Evolutionary conservation across 2,113 vertebrate species (phyloP).

Genomic region (Tragelaphus imberbis): DNA sequence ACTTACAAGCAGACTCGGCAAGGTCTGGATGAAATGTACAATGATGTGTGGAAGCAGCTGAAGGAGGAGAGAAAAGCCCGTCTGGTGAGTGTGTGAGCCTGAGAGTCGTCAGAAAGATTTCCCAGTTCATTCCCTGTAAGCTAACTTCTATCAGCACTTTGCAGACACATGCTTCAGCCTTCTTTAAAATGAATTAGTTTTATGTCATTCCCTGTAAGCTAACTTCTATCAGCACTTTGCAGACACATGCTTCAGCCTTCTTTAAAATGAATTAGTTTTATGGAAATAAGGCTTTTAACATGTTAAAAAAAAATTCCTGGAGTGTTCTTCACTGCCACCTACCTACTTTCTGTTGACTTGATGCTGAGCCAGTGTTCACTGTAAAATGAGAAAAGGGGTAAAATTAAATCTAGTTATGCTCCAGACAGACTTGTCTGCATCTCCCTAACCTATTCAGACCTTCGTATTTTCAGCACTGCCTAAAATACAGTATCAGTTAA

Average conservation of each 20-base stretch:
- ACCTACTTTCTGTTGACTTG: background rate
- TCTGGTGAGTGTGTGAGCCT: constrained; percentile 80
- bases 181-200: background rate
- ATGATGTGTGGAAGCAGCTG: constrained; percentile 94
- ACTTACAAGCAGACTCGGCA: constrained; percentile 96
- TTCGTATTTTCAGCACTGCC: background rate
- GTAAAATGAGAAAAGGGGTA: background rate
- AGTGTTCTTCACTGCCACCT: background rate
- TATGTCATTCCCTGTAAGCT: background rate
- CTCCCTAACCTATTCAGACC: background rate
- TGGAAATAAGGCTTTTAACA: background rate
- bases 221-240: background rate
- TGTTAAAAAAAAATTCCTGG: background rate
- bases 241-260: background rate
- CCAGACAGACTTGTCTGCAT: background rate
- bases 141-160: background rate
- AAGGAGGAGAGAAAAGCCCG: constrained; percentile 93
- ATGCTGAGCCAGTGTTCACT: background rate
- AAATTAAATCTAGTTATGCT: background rate
- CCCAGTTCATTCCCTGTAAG: background rate
- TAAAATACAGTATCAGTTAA: background rate
- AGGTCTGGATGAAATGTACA: constrained; percentile 98
- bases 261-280: background rate
- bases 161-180: background rate
- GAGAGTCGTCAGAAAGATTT: background rate